Evolutionary conservation across 2,797 vertebrate species (phyloP).

Genomic region (Phataginus tricuspis): DNA sequence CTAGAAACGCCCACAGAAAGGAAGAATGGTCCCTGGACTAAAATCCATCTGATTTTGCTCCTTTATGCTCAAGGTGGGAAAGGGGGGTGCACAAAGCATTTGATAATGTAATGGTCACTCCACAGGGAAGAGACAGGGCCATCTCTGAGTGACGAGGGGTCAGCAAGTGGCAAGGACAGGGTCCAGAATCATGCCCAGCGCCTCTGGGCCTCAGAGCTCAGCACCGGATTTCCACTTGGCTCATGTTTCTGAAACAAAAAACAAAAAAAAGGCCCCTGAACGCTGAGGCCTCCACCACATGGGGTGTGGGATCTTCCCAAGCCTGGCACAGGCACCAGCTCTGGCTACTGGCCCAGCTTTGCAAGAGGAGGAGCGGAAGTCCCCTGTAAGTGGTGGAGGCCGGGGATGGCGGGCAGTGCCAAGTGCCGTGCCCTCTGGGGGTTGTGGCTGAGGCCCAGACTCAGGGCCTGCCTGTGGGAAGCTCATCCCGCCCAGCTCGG

Average conservation of each 20-base stretch:
- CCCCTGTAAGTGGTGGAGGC: not conserved
- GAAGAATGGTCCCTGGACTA: not conserved
- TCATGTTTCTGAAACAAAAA: conserved; percentile 38
- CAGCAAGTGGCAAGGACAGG: not conserved
- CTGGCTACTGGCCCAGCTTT: conserved; percentile 67
- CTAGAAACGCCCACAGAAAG: not conserved
- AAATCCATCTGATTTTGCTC: not conserved
- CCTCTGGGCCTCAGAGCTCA: not conserved
- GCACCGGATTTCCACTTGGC: not conserved
- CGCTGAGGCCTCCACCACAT: not conserved
- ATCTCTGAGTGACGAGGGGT: not conserved
- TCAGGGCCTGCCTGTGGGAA: not conserved
- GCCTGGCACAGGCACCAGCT: conserved; percentile 35
- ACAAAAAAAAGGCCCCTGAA: not conserved
- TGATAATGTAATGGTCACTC: not conserved
- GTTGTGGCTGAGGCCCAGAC: not conserved
- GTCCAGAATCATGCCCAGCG: not conserved
- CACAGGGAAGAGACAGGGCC: not conserved
- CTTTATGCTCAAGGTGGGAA: not conserved
- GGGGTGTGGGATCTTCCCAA: not conserved
- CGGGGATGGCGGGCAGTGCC: not conserved
- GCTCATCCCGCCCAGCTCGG: not conserved
- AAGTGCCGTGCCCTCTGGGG: not conserved
- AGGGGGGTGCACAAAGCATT: fast-evolving
- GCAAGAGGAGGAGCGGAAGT: conserved; percentile 57